These are phyloP conservation scores for Manis crassicaudata DNA, from an alignment of 2,797 vertebrate genomes.

Conservation along the genomic window DNA sequence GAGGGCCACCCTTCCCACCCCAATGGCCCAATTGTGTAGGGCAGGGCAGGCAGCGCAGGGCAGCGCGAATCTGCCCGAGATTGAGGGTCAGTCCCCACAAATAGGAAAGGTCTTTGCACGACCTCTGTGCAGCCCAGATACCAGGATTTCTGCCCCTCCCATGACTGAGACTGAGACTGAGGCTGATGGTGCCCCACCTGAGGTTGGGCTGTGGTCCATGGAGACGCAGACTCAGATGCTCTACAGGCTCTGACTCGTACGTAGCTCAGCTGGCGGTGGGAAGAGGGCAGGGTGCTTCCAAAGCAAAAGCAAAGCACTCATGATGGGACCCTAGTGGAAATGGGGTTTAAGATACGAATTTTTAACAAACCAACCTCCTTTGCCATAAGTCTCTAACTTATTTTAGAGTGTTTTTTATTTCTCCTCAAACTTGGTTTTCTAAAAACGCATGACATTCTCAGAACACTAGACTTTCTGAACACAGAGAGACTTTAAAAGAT, in stretches of 20 bases:
- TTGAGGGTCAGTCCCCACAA: not conserved
- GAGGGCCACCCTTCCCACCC: not conserved
- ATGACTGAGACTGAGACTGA: not conserved
- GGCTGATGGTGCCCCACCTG: accelerated
- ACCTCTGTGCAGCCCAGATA: not conserved
- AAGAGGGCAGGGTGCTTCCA: not conserved
- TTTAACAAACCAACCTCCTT: not conserved
- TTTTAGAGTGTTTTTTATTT: not conserved
- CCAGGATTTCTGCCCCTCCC: not conserved
- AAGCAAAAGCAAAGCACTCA: not conserved
- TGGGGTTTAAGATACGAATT: not conserved
- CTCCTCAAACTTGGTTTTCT: conserved; percentile 7
- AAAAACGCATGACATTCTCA: not conserved
- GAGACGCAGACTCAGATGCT: not conserved
- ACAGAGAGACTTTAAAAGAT: not conserved
- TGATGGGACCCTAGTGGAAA: not conserved
- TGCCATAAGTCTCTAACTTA: not conserved
- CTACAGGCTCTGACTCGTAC: not conserved
- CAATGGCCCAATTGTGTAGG: not conserved
- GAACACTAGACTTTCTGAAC: not conserved
- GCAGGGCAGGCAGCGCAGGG: not conserved
- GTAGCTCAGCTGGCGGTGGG: not conserved
- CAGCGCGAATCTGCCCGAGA: not conserved
- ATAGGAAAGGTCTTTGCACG: not conserved
- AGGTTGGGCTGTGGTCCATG: not conserved